These are phyloP conservation scores for Agrilus biguttatus DNA, from an alignment of 2,888 invertebrate genomes.

Conservation along the genomic window DNA sequence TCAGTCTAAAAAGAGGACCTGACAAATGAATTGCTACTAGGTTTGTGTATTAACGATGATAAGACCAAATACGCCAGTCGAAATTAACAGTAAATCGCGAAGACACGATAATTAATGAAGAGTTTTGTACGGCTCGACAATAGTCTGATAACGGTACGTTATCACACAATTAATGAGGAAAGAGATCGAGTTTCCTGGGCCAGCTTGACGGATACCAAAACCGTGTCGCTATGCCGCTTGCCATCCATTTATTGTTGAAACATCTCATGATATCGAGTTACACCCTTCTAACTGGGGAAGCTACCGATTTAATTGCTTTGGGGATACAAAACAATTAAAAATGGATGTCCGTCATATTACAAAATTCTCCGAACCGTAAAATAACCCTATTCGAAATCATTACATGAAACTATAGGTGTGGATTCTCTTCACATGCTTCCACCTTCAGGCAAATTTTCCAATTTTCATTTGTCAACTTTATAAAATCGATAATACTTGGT, in stretches of 20 bases:
- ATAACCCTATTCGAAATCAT: no score
- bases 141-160: slow-evolving; percentile 23
- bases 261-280: slow-evolving; percentile 3
- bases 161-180: slow-evolving; percentile 27
- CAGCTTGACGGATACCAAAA: slow-evolving; percentile 10
- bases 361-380: no score
- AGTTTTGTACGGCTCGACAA: slow-evolving; percentile 25
- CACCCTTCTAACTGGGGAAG: slow-evolving; percentile 2
- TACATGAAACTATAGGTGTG: no score
- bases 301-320: no score
- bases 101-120: slow-evolving; percentile 28
- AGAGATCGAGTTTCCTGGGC: slow-evolving; percentile 21
- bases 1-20: slow-evolving; percentile 14
- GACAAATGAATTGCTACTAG: slow-evolving; percentile 24
- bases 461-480: no score
- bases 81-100: slow-evolving; percentile 27
- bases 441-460: no score
- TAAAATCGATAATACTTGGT: no score
- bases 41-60: slow-evolving; percentile 19
- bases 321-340: no score
- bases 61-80: slow-evolving; percentile 22
- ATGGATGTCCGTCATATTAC: no score
- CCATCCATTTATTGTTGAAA: slow-evolving; percentile 15
- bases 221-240: slow-evolving; percentile 12
- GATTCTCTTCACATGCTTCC: no score